Base-by-base conservation (phyloP, 2,888 invertebrate genomes). In the Lacanobia oleracea region DNA sequence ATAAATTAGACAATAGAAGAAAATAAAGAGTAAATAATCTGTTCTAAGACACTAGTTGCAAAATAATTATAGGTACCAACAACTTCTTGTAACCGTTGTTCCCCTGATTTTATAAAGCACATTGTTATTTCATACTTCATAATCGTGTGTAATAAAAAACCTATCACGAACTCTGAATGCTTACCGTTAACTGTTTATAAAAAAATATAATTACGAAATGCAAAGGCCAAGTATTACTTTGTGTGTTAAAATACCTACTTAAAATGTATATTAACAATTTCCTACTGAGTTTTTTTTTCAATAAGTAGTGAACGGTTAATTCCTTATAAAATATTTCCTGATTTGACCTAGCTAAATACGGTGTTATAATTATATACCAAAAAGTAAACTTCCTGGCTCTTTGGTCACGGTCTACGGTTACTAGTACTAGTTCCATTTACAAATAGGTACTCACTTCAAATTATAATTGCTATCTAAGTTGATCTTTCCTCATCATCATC, bases 151-250 rank as follows among this genome's bases (percentile, higher is more conserved):
- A 43, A 40, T 40, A 62, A 82, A 67, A 77, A 78, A 63, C 12
- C 27, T 40, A 76, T 75, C 56, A 82, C 60, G 62, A 62, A 40
- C 21, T 48, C 45, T 18, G n/a, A n/a, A n/a, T n/a, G 18, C 12
- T n/a, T 57, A 69, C 62, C 23, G 65, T 60, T 68, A 60, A 57
- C 37, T 27, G 14, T 23, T 27, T 33, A 45, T 23, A 69, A 76
- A 70, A 69, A 54, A 48, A 61, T 57, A 62, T 68, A 71, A 82
- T 82, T 70, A 82, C 54, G 23, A 82, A 79, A 77, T 82, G 12
- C 27, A 59, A 80, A 82, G 79, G 79, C 63, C 79, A 78, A 21
- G 48, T 53, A 53, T 40, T 56, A 48, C 62, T 66, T 70, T 65
- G 40, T 62, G 45, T 57, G 9, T 68, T 68, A 33, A 61, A 56